These are phyloP conservation scores for Cyanoderma ruficeps DNA, from an alignment of 2,113 vertebrate genomes.

Conservation along the genomic window DNA sequence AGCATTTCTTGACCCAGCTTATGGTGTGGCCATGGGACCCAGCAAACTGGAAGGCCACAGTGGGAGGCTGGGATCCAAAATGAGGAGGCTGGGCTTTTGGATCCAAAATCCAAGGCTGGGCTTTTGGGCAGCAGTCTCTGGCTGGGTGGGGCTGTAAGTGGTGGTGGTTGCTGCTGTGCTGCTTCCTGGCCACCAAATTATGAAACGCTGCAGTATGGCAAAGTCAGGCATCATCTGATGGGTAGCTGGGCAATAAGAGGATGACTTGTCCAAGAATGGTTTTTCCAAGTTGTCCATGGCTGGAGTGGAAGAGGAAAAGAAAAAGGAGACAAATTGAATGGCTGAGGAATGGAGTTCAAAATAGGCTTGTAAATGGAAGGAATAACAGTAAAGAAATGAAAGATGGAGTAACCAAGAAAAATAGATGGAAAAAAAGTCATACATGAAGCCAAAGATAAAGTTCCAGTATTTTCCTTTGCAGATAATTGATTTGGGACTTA, in stretches of 20 bases:
- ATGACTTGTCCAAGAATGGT: neutral
- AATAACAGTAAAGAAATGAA: neutral
- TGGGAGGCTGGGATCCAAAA: neutral
- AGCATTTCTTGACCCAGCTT: neutral
- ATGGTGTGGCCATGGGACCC: neutral
- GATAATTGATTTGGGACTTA: neutral
- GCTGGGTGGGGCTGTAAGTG: neutral
- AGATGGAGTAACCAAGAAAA: neutral
- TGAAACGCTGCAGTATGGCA: neutral
- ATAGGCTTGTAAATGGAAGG: neutral
- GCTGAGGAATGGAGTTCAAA: neutral
- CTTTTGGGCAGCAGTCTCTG: neutral
- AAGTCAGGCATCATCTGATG: neutral
- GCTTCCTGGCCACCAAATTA: neutral
- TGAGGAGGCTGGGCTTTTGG: neutral
- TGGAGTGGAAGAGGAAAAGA: neutral
- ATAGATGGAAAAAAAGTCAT: neutral
- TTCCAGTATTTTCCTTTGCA: neutral
- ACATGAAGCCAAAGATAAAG: neutral
- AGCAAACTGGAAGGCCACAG: fast-evolving
- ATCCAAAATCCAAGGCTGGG: neutral
- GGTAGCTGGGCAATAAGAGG: neutral
- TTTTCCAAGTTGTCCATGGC: neutral
- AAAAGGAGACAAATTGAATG: neutral
- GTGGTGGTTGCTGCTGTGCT: neutral